Evolutionary conservation across 2,888 invertebrate species (phyloP), one percentile per base, ranked within the genome.

Genomic region (Synanthedon formicaeformis): DNA sequence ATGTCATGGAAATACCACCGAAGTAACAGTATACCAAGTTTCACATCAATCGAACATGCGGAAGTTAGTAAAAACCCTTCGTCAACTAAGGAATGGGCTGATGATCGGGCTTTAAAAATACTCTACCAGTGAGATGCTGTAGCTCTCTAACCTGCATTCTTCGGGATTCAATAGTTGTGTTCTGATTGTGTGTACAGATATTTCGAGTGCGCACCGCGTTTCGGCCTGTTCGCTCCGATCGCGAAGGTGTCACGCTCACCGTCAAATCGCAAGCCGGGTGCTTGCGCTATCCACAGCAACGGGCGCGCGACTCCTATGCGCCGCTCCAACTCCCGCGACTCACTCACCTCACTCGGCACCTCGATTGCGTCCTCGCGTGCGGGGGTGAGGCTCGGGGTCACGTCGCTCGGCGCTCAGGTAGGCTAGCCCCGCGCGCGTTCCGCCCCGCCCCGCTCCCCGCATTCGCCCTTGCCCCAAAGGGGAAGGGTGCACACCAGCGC

Each of bases 221-320:
- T 93, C 82, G 99, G 99, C 2, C 89, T 99, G 57, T 99, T 99
- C 84, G 96, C 97, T 23, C 97, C 98, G 2, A 88, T 94, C 54
- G 91, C 94, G 68, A 98, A 98, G 89, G 95, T 98, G 59, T 92
- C 93, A 64, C 91, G 93, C 58, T 95, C 96, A 50, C 96, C 96
- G 40, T 92, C 93, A 52, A 93, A 90, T 76, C 88, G 91, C 64
- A 90, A 90, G 69, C 90, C 90, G 50, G 89, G 89, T 63, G 85
- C 88, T 60, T 92, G 91, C 78, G 89, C 89, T 56, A 88, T 91
- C 58, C 93, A 91, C 75, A 90, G 82, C 71, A 88, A 89, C 75
- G 90, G 89, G 3, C 91, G 91, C 52, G 89, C 89, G 60, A 90
- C 90, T 65, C 89, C 89, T 53, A 62, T 87, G 61, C 86, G 90